Conservation (phyloP, 2,797 vertebrate genomes). For the Syndactyla subalaris region DNA sequence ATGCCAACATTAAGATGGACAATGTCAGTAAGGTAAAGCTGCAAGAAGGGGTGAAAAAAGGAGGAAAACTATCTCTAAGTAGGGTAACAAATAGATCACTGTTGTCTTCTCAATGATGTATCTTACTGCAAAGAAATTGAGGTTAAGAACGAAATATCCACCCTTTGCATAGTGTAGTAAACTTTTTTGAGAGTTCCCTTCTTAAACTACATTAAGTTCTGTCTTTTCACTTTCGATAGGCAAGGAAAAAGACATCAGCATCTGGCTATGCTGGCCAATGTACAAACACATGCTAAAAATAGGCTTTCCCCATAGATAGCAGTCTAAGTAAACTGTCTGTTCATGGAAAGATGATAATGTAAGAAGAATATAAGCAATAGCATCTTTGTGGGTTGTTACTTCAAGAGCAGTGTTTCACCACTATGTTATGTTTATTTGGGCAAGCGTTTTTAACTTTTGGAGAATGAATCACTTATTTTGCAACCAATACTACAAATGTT, state of each 20-base stretch:
- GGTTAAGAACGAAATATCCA: neutral
- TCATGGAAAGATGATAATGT: neutral
- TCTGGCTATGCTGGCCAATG: neutral
- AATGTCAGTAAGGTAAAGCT: neutral
- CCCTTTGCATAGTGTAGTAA: neutral
- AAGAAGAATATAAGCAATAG: neutral
- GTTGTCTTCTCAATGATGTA: neutral
- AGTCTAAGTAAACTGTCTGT: neutral
- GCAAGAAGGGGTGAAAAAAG: neutral
- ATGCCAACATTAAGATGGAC: neutral
- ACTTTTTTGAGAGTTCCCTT: neutral
- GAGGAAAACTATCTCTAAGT: neutral
- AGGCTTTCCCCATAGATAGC: neutral
- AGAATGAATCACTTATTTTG: conserved; percentile 1
- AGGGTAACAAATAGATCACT: neutral
- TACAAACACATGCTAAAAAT: conserved; percentile 17
- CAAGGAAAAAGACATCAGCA: neutral
- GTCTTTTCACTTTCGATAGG: neutral
- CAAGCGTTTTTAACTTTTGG: neutral
- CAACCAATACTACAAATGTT: neutral
- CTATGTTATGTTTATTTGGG: neutral
- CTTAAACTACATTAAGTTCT: neutral
- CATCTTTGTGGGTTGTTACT: neutral
- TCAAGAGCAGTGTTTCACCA: neutral
- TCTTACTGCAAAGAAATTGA: neutral